Conservation (phyloP, 2,888 invertebrate species). For the Xestia xanthographa region DNA sequence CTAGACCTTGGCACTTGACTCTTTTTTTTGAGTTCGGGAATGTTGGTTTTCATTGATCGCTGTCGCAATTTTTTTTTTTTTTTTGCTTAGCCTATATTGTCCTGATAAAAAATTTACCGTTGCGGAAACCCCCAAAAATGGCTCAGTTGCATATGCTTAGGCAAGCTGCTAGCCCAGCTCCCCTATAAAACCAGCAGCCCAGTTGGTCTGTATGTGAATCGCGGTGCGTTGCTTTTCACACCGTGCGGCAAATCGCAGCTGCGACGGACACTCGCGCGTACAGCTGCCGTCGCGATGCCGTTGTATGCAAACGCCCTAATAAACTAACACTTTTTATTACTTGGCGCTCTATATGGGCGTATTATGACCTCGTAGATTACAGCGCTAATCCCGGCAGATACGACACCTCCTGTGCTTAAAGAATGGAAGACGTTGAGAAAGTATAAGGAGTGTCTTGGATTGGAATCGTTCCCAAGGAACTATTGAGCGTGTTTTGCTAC, state of each 20-base stretch:
- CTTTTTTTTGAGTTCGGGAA: no score
- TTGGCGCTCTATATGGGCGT: slow-evolving; percentile 71
- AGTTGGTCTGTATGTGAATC: slow-evolving; percentile 85
- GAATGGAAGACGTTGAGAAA: slow-evolving; percentile 42
- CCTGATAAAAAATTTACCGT: not conserved
- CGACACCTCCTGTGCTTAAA: slow-evolving; percentile 47
- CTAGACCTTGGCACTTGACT: not conserved
- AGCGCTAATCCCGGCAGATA: slow-evolving; percentile 65
- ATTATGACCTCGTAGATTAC: slow-evolving; percentile 69
- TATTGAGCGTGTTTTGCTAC: not conserved
- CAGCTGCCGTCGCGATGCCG: slow-evolving; percentile 82
- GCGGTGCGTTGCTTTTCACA: slow-evolving; percentile 85
- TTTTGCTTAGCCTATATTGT: no score
- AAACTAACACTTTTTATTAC: slow-evolving; percentile 88
- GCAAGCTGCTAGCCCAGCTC: slow-evolving; percentile 81
- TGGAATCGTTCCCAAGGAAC: slow-evolving; percentile 46
- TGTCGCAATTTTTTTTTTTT: not conserved
- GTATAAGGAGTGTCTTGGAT: not conserved
- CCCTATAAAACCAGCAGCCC: slow-evolving; percentile 79
- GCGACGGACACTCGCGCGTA: slow-evolving; percentile 76
- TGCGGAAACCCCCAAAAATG: slow-evolving; percentile 15
- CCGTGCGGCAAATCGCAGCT: slow-evolving; percentile 82
- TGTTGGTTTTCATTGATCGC: not conserved
- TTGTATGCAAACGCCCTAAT: slow-evolving; percentile 89
- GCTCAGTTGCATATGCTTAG: slow-evolving; percentile 64